Conservation (phyloP, 2,113 vertebrate species). For the Passer montanus region DNA sequence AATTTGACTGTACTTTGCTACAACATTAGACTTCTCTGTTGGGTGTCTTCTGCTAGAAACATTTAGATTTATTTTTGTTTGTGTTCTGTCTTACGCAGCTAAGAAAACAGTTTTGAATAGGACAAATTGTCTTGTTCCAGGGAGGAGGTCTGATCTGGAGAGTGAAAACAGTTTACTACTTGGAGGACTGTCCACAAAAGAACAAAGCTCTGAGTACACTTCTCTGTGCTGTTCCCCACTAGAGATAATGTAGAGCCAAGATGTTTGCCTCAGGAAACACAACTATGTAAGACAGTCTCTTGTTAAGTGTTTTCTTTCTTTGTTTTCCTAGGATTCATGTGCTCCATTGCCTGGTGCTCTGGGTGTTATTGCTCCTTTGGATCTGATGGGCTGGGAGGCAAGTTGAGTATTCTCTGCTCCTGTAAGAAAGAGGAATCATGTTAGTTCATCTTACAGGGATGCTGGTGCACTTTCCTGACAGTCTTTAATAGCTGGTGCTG, state of each 20-base stretch:
- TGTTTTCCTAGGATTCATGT: not conserved
- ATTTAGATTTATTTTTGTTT: constrained; percentile 61
- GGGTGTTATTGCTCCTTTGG: not conserved
- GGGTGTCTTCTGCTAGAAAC: constrained; percentile 18
- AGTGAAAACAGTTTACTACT: constrained; percentile 40
- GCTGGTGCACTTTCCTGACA: not conserved
- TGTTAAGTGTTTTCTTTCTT: not conserved
- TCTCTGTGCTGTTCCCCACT: not conserved
- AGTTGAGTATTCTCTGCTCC: not conserved
- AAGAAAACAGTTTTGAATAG: constrained; percentile 67
- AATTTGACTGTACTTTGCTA: not conserved
- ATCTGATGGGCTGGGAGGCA: not conserved
- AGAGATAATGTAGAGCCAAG: not conserved
- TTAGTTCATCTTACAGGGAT: not conserved
- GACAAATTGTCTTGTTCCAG: constrained; percentile 60
- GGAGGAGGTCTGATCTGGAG: constrained; percentile 16
- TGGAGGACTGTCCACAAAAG: not conserved
- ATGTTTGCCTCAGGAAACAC: not conserved
- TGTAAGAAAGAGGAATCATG: not conserved
- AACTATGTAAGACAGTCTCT: not conserved
- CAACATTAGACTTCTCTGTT: constrained; percentile 3
- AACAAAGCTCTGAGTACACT: not conserved
- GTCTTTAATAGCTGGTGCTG: not conserved
- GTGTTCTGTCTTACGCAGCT: constrained; percentile 57
- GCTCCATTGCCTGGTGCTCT: not conserved